Evolutionary conservation across 2,888 invertebrate species (phyloP).

Genomic region (Ferdinandea cuprea): DNA sequence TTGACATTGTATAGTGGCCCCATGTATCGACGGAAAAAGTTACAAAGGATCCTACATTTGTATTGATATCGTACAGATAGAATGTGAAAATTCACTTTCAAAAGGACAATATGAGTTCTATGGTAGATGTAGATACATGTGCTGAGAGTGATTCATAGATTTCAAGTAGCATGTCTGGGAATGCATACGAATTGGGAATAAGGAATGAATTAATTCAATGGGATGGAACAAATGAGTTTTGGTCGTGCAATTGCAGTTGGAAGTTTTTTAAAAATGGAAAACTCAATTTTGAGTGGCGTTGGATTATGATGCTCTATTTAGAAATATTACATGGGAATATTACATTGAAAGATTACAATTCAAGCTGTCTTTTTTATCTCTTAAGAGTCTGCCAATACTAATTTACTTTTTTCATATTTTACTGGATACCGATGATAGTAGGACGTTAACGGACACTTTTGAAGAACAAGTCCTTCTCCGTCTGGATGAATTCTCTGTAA

Average conservation of each 20-base stretch:
- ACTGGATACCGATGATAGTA: slow-evolving; percentile 14
- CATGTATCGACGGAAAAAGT: slow-evolving; percentile 3
- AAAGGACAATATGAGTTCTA: slow-evolving; percentile 24
- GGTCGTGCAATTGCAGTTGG: neutral
- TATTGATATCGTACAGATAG: slow-evolving; percentile 21
- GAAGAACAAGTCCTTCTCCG: neutral
- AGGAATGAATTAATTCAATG: slow-evolving; percentile 25
- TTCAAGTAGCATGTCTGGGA: neutral
- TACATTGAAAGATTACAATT: too few species aligned
- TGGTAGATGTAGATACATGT: neutral
- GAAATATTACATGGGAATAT: too few species aligned
- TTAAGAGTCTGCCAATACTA: too few species aligned
- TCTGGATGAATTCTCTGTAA: neutral
- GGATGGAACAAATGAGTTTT: slow-evolving; percentile 8
- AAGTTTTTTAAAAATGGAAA: neutral
- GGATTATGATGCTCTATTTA: too few species aligned
- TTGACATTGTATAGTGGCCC: slow-evolving; percentile 20
- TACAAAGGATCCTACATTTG: slow-evolving; percentile 15
- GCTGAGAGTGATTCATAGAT: neutral
- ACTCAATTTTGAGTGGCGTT: too few species aligned
- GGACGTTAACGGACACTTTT: neutral
- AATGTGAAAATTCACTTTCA: slow-evolving; percentile 5
- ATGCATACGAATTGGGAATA: neutral
- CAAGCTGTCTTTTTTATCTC: too few species aligned
- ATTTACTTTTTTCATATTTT: too few species aligned